Percentiles rank a stretch among this genome's conserved stretches.
Conservation (phyloP, 2,888 invertebrate species). For the Leuctra nigra region DNA sequence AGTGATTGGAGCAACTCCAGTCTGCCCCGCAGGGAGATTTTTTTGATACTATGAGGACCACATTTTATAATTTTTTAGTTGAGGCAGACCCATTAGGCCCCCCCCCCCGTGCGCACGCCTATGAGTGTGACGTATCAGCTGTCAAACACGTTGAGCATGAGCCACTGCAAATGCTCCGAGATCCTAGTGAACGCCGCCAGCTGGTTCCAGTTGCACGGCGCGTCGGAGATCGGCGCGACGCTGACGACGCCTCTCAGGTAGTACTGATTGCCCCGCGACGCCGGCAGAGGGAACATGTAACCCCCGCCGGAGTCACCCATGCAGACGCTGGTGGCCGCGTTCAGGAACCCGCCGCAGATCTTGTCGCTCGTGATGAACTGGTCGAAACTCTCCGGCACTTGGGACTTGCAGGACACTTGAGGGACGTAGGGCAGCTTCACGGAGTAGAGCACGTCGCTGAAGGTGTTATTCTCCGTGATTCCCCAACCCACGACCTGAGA, state of each 20-base stretch:
- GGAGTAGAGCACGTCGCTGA: neutral
- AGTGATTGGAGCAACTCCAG: too few species aligned
- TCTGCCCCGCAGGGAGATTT: too few species aligned
- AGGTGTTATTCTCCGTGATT: neutral
- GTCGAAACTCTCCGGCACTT: too few species aligned
- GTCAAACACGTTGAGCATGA: too few species aligned
- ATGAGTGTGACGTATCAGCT: too few species aligned
- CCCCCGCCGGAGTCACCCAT: neutral
- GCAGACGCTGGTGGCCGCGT: slow-evolving; percentile 1
- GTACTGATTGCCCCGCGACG: neutral
- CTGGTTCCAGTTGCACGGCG: neutral
- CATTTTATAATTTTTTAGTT: too few species aligned
- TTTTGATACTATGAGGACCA: too few species aligned
- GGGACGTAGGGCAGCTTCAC: neutral
- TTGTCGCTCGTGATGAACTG: too few species aligned
- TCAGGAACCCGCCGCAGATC: neutral
- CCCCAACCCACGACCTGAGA: slow-evolving; percentile 7
- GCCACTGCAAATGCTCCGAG: too few species aligned
- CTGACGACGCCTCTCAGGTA: neutral
- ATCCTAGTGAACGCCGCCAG: slow-evolving; percentile 1
- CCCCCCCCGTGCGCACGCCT: too few species aligned
- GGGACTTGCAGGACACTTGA: too few species aligned
- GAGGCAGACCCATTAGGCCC: too few species aligned
- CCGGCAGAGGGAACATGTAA: neutral
- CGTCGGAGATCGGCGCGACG: neutral